A percentile compares a stretch with the other conserved stretches of the same genome.
Conservation (phyloP, 1,140 invertebrate genomes). For the Drosophila cardini region DNA sequence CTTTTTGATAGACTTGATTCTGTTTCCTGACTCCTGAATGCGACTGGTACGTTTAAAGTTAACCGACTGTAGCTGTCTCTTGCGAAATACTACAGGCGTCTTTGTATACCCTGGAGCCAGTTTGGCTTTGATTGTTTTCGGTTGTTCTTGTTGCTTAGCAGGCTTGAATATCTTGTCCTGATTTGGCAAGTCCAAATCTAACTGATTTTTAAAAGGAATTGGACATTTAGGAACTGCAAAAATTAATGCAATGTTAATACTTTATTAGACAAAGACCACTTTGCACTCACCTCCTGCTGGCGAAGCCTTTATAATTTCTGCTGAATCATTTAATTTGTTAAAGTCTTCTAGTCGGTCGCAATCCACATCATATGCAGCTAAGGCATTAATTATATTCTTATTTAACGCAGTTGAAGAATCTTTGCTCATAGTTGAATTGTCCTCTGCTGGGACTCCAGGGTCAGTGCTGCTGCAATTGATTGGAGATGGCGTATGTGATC, state of each 20-base stretch:
- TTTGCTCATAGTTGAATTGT: background rate
- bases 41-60: background rate
- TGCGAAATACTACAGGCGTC: background rate
- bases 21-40: background rate
- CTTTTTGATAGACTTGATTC: constrained; percentile 2
- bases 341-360: background rate
- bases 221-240: no score
- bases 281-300: no score
- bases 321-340: background rate
- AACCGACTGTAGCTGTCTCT: background rate
- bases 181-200: no score
- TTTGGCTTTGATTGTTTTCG: background rate
- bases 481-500: constrained; percentile 1
- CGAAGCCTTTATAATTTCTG: background rate
- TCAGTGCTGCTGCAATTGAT: constrained; percentile 1
- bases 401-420: background rate
- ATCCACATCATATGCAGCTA: constrained; percentile 3
- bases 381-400: constrained; percentile 9
- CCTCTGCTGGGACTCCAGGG: background rate
- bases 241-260: no score
- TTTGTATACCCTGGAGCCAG: background rate
- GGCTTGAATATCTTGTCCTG: no score
- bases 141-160: background rate
- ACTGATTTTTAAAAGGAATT: no score
- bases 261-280: no score